A percentile compares a stretch with the other conserved stretches of the same genome.
These are phyloP conservation scores for Macrophya annulata DNA, from an alignment of 2,888 invertebrate species.

Conservation along the genomic window DNA sequence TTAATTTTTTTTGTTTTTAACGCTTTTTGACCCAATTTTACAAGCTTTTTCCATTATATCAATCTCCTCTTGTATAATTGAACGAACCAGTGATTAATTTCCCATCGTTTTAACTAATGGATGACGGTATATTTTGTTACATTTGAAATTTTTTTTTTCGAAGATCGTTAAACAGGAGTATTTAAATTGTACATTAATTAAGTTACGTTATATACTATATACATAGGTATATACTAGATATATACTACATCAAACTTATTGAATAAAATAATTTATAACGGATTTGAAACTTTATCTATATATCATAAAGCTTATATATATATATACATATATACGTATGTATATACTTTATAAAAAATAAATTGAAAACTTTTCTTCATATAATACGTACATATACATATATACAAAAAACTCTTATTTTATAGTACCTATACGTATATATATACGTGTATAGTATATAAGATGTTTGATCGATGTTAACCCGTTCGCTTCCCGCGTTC, in stretches of 20 bases:
- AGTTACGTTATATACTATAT: background rate
- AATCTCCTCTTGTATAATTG: background rate
- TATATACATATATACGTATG: no score
- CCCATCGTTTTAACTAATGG: background rate
- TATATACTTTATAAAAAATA: background rate
- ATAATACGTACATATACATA: background rate
- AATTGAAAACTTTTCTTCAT: background rate
- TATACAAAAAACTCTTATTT: no score
- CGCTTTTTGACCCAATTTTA: background rate
- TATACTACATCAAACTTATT: background rate
- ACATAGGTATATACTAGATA: no score
- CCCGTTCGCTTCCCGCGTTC: background rate
- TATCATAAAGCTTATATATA: no score
- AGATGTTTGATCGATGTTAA: constrained; percentile 29
- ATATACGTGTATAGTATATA: background rate
- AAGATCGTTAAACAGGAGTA: background rate
- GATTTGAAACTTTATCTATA: no score
- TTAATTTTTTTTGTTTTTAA: background rate
- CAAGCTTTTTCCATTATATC: constrained; percentile 6
- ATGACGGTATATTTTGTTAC: background rate
- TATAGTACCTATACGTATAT: background rate
- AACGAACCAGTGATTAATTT: background rate
- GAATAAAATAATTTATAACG: background rate
- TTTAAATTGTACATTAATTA: background rate
- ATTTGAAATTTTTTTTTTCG: background rate